Percentiles rank a stretch among this genome's conserved stretches.
Evolutionary conservation across 30 jellyfish, hydroid and myxozoan species (phyloP).

Genomic region (Aurelia sp.): DNA sequence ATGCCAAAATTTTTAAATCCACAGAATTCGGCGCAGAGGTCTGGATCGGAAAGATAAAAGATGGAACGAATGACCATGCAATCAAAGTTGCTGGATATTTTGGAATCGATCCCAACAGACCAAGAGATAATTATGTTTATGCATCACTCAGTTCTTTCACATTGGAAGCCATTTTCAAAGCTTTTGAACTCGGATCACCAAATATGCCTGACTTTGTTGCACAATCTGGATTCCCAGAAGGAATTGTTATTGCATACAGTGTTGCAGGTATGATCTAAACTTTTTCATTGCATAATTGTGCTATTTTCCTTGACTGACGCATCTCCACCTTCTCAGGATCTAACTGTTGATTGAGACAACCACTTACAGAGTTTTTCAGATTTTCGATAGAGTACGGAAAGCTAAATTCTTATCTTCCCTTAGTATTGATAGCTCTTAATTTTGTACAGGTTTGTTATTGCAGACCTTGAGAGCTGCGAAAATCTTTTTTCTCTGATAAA

Average conservation of each 20-base stretch:
- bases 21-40: conserved; percentile 82
- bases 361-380: too few relatives aligned
- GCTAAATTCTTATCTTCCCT: too few relatives aligned
- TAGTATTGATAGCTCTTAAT: too few relatives aligned
- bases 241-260: conserved; percentile 48
- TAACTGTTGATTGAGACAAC: too few relatives aligned
- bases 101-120: conserved; percentile 62
- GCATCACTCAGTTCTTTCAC: conserved; percentile 57
- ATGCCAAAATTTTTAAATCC: too few relatives aligned
- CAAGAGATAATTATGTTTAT: conserved; percentile 62
- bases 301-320: too few relatives aligned
- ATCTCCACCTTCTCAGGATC: too few relatives aligned
- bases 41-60: conserved; percentile 73
- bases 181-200: conserved; percentile 60
- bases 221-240: conserved; percentile 59
- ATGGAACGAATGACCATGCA: conserved; percentile 46
- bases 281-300: too few relatives aligned
- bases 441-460: too few relatives aligned
- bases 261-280: conserved; percentile 18
- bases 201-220: conserved; percentile 36
- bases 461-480: too few relatives aligned
- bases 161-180: conserved; percentile 42
- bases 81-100: conserved; percentile 68
- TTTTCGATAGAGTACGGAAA: too few relatives aligned
- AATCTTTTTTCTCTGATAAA: too few relatives aligned